These are phyloP conservation scores for Phlogophora meticulosa DNA, from an alignment of 2,888 invertebrate genomes.

Conservation along the genomic window DNA sequence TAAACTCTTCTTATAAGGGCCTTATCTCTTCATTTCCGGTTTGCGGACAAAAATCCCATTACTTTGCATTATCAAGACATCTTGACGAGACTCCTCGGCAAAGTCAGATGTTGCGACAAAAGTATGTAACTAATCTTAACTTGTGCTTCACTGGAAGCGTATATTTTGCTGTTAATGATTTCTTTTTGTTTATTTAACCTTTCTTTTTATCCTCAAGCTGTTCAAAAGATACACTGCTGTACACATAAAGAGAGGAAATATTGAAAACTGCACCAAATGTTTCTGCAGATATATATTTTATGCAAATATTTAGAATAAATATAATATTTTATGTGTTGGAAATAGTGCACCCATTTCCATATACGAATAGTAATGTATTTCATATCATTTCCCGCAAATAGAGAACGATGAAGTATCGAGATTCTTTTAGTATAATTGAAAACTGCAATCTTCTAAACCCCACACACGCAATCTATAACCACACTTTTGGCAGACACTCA, in stretches of 20 bases:
- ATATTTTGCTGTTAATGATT: conserved; percentile 50
- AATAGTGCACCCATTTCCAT: conserved; percentile 7
- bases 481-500: conserved; percentile 71
- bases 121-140: conserved; percentile 64
- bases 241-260: background rate
- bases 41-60: conserved; percentile 81
- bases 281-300: conserved; percentile 10
- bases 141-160: conserved; percentile 47
- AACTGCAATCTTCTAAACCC: conserved; percentile 47
- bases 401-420: conserved; percentile 23
- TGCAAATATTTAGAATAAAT: conserved; percentile 13
- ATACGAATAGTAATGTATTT: conserved; percentile 21
- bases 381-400: conserved; percentile 5
- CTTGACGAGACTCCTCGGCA: conserved; percentile 77
- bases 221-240: background rate
- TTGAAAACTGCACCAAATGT: conserved; percentile 6
- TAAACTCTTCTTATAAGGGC: conserved; percentile 82
- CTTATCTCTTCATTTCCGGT: conserved; percentile 84
- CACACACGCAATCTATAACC: conserved; percentile 55
- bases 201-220: conserved; percentile 3
- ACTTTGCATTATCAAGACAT: conserved; percentile 85
- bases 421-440: conserved; percentile 54
- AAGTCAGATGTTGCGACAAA: conserved; percentile 62
- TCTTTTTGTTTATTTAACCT: conserved; percentile 34
- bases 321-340: conserved; percentile 29